Evolutionary conservation across 2,797 vertebrate species (phyloP), one percentile per base, ranked within the genome.

Genomic region (Enteromius viviparus): DNA sequence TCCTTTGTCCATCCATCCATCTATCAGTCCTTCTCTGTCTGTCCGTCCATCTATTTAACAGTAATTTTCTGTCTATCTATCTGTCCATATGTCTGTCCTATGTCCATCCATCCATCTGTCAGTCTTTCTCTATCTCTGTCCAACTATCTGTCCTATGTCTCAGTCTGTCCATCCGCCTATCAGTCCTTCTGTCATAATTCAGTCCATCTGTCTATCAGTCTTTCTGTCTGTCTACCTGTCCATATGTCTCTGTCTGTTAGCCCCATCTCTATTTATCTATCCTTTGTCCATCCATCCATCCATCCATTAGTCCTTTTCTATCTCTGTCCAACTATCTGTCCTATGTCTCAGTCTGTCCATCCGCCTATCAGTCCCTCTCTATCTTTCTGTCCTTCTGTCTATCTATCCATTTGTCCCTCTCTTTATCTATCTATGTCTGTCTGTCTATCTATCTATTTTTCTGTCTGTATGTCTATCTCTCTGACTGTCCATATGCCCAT

Each of bases 331-430:
- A 34, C 62, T 32, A 29, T 9, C 26, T 26, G 1, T 64, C 23
- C 10, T 26, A 15, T 64, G 5, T 64, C 2, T 62, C 26, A 15
- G 0, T 65, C 64, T 32, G 0, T 37, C 17, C 19, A 0, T 21
- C 32, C 11, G 34, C 34, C 34, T 34, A 1, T 66, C 40, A 42
- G 1, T 42, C 8, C 9, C 2, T 42, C 40, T 42, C 64, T 66
- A 2, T 21, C 34, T 11, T 42, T 49, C 17, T 51, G 6, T 51
- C 53, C 1, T 3, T 26, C 58, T 5, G 0, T 60, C 58, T 2
- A 0, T 62, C 4, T 14, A 0, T 62, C 11, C 0, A 1, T 55
- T 7, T n/a, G 0, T 62, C 58, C 26, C 0, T 62, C 58, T 21
- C 34, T 34, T n/a, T 53, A 8, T 21, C 51, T 53, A 1, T 21